Evolutionary conservation across 1,140 invertebrate species (phyloP).

Genomic region (Hormaphis cornu): DNA sequence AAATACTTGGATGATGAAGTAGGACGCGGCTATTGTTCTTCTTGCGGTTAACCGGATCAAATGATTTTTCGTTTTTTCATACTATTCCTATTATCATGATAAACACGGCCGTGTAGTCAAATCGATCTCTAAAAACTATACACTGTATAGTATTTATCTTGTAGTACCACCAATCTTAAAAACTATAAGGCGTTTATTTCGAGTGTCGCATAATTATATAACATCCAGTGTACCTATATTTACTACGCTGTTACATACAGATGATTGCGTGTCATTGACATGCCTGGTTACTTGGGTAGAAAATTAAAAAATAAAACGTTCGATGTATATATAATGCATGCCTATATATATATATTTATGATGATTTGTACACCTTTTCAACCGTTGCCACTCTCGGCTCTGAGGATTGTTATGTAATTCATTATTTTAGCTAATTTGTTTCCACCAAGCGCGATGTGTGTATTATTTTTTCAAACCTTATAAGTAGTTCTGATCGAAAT

Average conservation of each 20-base stretch:
- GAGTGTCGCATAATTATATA: neutral
- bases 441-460: too few species aligned
- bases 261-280: neutral
- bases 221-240: neutral
- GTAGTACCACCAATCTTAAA: too few species aligned
- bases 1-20: neutral
- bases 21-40: neutral
- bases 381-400: neutral
- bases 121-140: too few species aligned
- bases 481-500: too few species aligned
- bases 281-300: neutral
- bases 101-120: too few species aligned
- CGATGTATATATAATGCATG: neutral
- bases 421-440: too few species aligned
- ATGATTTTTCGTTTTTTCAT: neutral
- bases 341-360: too few species aligned
- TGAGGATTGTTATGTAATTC: slow-evolving; percentile 4
- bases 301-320: neutral
- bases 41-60: neutral
- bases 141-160: too few species aligned
- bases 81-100: too few species aligned
- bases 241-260: neutral
- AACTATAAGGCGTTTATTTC: too few species aligned
- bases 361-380: neutral
- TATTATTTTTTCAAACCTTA: too few species aligned